phyloP scores from a whole-genome alignment of 1,140 invertebrate species.

The Acromyrmex charruanus region DNA sequence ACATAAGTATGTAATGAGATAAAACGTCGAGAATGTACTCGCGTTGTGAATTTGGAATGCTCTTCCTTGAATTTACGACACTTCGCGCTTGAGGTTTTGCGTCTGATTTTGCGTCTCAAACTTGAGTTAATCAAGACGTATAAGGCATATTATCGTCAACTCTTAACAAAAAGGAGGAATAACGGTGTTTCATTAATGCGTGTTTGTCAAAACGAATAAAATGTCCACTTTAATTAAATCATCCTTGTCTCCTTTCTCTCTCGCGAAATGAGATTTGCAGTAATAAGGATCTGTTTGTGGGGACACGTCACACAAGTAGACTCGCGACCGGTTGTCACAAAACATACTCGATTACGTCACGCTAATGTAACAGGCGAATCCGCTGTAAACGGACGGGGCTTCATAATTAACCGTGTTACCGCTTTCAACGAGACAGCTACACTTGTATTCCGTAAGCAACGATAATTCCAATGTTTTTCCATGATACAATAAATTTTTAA shows the following conservation, averaged over 20 bases:
- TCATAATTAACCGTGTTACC: slow-evolving; percentile 73
- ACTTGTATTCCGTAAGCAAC: slow-evolving; percentile 45
- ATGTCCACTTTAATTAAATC: slow-evolving; percentile 33
- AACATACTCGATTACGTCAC: slow-evolving; percentile 76
- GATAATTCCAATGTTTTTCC: slow-evolving; percentile 71
- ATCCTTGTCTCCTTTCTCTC: not conserved
- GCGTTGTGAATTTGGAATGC: not conserved
- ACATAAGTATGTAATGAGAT: not conserved
- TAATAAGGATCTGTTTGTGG: slow-evolving; percentile 3
- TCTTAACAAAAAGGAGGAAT: not conserved
- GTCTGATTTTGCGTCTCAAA: not conserved
- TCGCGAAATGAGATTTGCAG: slow-evolving; percentile 20
- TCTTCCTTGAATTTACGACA: not conserved
- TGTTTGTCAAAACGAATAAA: not conserved
- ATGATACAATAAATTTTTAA: slow-evolving; percentile 80
- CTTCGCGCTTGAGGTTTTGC: not conserved
- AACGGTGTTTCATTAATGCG: not conserved
- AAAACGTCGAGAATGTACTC: not conserved
- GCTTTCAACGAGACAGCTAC: slow-evolving; percentile 60
- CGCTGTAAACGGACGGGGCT: slow-evolving; percentile 74
- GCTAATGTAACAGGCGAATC: slow-evolving; percentile 59
- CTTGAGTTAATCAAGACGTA: not conserved
- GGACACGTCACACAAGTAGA: not conserved
- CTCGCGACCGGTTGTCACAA: slow-evolving; percentile 67
- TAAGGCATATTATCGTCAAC: not conserved